Evolutionary conservation across 2,888 invertebrate genomes (phyloP).

Genomic region (Melieria picta): DNA sequence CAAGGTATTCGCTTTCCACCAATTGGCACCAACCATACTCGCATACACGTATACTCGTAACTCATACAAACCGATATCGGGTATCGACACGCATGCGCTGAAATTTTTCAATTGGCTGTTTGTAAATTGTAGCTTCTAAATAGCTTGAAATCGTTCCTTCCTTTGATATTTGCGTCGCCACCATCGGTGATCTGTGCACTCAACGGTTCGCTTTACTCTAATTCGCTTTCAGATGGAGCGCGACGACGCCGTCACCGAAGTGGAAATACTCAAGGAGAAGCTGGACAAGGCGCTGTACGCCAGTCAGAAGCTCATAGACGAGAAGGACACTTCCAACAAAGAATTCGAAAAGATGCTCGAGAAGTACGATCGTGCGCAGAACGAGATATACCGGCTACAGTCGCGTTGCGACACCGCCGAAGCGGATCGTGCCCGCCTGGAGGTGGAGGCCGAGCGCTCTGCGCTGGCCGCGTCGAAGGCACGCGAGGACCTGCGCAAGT

Average conservation of each 20-base stretch:
- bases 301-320: conserved; percentile 85
- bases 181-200: not conserved
- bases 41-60: conserved; percentile 25
- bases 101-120: conserved; percentile 57
- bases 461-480: conserved; percentile 81
- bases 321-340: conserved; percentile 87
- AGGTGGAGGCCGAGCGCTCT: conserved; percentile 87
- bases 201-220: not conserved
- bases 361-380: conserved; percentile 92
- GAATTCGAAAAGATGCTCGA: conserved; percentile 93
- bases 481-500: conserved; percentile 85
- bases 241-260: conserved; percentile 85
- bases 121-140: conserved; percentile 59
- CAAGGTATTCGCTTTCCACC: too few species aligned
- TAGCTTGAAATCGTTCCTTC: conserved; percentile 23
- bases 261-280: conserved; percentile 89
- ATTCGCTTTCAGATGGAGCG: conserved; percentile 76
- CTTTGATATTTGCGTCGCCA: not conserved
- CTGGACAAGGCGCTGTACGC: conserved; percentile 86
- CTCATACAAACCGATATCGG: not conserved
- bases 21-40: not conserved
- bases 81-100: conserved; percentile 15
- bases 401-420: conserved; percentile 88
- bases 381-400: conserved; percentile 88
- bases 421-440: conserved; percentile 86